Base-by-base conservation (phyloP, 2,113 vertebrate species). In the Phalacrocorax brasilianus region DNA sequence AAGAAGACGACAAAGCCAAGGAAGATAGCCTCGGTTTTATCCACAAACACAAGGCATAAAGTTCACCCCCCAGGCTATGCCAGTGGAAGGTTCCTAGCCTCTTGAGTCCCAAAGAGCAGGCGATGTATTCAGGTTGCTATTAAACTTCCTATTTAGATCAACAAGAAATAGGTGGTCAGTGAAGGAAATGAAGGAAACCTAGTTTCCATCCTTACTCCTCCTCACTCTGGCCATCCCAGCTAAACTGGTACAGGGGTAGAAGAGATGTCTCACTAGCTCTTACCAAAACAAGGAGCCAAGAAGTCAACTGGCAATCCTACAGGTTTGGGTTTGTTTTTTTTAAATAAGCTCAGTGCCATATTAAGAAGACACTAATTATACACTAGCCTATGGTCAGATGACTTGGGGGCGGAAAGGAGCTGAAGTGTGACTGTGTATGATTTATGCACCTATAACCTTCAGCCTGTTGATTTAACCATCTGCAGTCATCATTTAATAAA, bases 381-480 rank as follows among this genome's bases (percentile, higher is more conserved):
- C 8, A 40, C 26, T 19, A 81, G 35, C 14, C 70, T 53, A 8
- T 32, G 45, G 81, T 84, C 45, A 66, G 68, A 62, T 77, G 89
- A 49, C n/a, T 4, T 58, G 59, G 8, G 55, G 50, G 35, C 1
- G 2, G n/a, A 77, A 50, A 79, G 63, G 17, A 73, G 16, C 3
- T 40, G 35, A 96, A 83, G 66, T 50, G 44, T 75, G 52, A 53
- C 73, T 42, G 32, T 40, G 38, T 72, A 63, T 91, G 90, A 85
- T 89, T 91, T 91, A 91, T 91, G 91, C 32, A 74, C 6, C n/a
- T 78, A 20, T 45, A 85, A 85, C 71, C 79, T 94, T 91, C 76
- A 91, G 73, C 72, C 83, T 74, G 72, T 86, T 91, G 73, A 74
- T 76, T 86, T 86, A 95, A 86, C 80, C 72, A 80, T 80, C 91